Conservation (phyloP, 1,140 invertebrate genomes). For the Batillaria attramentaria region DNA sequence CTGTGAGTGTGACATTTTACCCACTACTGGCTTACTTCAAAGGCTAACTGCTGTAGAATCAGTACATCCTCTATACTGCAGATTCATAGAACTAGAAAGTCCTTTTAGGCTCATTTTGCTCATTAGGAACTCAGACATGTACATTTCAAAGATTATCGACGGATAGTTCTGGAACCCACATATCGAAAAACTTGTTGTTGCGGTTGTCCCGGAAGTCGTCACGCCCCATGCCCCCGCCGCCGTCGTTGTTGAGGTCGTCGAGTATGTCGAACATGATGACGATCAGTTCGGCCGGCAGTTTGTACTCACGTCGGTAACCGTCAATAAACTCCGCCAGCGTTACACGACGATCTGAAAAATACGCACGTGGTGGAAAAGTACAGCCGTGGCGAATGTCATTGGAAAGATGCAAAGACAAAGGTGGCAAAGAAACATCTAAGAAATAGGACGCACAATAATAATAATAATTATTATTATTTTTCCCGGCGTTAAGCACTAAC, state of each 20-base stretch:
- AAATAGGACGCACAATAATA: neutral
- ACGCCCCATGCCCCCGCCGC: neutral
- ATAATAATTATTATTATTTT: neutral
- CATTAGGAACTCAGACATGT: too few relatives aligned
- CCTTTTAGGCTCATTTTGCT: too few relatives aligned
- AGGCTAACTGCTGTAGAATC: too few relatives aligned
- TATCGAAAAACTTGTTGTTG: slow-evolving; percentile 25
- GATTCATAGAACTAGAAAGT: too few relatives aligned
- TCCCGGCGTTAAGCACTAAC: neutral
- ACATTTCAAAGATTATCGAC: too few relatives aligned
- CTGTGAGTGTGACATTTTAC: too few relatives aligned
- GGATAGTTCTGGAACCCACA: slow-evolving; percentile 5
- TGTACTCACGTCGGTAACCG: slow-evolving; percentile 22
- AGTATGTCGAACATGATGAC: slow-evolving; percentile 31
- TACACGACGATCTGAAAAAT: slow-evolving; percentile 19
- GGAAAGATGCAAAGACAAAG: neutral
- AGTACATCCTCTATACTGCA: too few relatives aligned
- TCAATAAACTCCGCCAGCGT: slow-evolving; percentile 27
- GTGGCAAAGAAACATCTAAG: neutral
- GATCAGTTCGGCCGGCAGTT: slow-evolving; percentile 16
- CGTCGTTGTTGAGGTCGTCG: slow-evolving; percentile 30
- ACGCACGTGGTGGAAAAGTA: neutral
- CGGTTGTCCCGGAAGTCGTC: slow-evolving; percentile 5
- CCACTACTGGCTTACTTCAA: too few relatives aligned
- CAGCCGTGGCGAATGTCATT: neutral